phyloP scores from a whole-genome alignment of 2,797 vertebrate species.

The Leucoraja ocellata region DNA sequence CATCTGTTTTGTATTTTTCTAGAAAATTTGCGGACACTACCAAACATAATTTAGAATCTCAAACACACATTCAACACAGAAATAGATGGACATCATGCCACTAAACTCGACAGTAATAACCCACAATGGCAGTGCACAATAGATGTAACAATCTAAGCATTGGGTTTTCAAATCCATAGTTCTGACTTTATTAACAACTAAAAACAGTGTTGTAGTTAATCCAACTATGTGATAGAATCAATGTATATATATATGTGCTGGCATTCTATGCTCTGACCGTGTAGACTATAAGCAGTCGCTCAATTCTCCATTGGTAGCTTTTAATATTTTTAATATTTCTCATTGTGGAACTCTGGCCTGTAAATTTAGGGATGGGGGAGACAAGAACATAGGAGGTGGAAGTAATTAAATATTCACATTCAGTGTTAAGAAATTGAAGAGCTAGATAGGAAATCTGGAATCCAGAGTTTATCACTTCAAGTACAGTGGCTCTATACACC shows the following conservation, averaged over 20 bases:
- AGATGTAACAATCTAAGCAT: background rate
- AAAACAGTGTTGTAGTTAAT: background rate
- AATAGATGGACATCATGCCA: too few relatives aligned
- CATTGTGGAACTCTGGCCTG: background rate
- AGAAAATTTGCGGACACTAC: too few relatives aligned
- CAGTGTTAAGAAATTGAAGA: background rate
- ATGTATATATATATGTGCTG: background rate
- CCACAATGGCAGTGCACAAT: background rate
- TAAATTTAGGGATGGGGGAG: background rate
- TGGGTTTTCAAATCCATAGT: background rate
- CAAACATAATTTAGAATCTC: too few relatives aligned
- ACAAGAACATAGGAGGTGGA: background rate
- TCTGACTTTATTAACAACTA: too few relatives aligned
- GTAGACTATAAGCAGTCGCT: background rate
- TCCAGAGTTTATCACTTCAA: background rate
- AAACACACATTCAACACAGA: too few relatives aligned
- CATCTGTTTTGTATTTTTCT: too few relatives aligned
- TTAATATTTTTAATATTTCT: background rate
- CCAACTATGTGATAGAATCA: background rate
- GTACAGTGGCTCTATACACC: background rate
- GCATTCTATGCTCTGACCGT: background rate
- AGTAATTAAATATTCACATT: background rate
- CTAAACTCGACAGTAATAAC: background rate
- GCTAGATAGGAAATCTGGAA: background rate
- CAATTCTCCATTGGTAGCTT: background rate